Conservation (phyloP, 2,888 invertebrate species). For the Salticus scenicus region DNA sequence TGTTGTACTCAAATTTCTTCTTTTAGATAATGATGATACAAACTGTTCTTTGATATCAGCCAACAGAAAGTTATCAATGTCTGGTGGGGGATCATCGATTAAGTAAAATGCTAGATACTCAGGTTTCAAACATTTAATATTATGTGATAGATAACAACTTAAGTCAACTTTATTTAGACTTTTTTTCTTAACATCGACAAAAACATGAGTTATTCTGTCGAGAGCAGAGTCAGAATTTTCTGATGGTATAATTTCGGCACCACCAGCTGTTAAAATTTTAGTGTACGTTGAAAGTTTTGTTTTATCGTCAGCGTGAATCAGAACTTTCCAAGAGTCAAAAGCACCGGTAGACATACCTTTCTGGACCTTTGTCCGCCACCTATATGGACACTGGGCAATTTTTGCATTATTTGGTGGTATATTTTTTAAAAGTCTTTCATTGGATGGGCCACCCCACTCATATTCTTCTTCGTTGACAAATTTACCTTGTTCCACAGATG, state of each 20-base stretch:
- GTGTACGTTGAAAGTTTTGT: constrained; percentile 80
- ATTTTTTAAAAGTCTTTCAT: constrained; percentile 70
- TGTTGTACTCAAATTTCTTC: constrained; percentile 27
- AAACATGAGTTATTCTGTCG: constrained; percentile 82
- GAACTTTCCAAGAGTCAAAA: constrained; percentile 75
- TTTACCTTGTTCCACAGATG: constrained; percentile 80
- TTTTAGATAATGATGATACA: constrained; percentile 1
- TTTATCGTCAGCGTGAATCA: constrained; percentile 81
- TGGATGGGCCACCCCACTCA: constrained; percentile 87
- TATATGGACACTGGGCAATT: constrained; percentile 75
- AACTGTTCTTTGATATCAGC: constrained; percentile 46
- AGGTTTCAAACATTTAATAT: constrained; percentile 81
- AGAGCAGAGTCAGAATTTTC: constrained; percentile 79
- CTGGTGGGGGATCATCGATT: constrained; percentile 73
- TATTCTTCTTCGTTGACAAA: constrained; percentile 87
- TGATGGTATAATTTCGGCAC: constrained; percentile 81
- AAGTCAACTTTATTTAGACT: constrained; percentile 78
- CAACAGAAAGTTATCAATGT: constrained; percentile 38
- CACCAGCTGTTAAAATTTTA: constrained; percentile 86
- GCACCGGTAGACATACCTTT: constrained; percentile 75
- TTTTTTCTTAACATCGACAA: constrained; percentile 80
- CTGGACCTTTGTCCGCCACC: constrained; percentile 82
- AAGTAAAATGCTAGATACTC: constrained; percentile 81
- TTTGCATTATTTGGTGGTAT: constrained; percentile 64
- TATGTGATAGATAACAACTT: constrained; percentile 79